Evolutionary conservation across 2,797 vertebrate species (phyloP).

Genomic region (Artibeus jamaicensis): DNA sequence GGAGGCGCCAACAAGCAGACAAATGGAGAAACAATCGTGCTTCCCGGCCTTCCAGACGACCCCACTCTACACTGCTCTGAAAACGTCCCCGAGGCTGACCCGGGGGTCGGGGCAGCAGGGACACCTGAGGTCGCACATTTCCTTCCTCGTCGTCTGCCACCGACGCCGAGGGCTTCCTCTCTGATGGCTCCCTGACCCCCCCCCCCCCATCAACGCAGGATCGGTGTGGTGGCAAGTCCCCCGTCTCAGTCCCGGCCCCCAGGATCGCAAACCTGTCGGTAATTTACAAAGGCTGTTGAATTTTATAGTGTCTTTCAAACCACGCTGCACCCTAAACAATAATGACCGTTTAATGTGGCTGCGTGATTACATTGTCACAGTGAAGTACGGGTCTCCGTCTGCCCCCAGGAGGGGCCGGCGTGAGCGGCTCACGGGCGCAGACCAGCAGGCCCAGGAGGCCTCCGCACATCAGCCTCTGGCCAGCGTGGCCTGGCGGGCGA

Average conservation of each 20-base stretch:
- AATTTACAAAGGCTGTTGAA: constrained; percentile 95
- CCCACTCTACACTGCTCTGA: neutral
- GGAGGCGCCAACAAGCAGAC: accelerated
- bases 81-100: neutral
- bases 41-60: neutral
- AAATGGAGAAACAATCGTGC: accelerated
- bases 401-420: constrained; percentile 92
- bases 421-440: constrained; percentile 92
- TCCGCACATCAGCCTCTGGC: constrained; percentile 99
- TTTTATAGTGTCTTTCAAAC: constrained; percentile 97
- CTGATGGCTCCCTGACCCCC: constrained; percentile 90
- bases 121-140: constrained; percentile 66
- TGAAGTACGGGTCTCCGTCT: constrained; percentile 96
- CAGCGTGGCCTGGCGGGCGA: constrained; percentile 89
- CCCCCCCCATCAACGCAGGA: constrained; percentile 84
- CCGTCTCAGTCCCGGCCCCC: constrained; percentile 91
- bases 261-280: constrained; percentile 93
- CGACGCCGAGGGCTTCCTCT: constrained; percentile 84
- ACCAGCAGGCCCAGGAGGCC: constrained; percentile 93
- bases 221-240: constrained; percentile 91
- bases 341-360: constrained; percentile 99
- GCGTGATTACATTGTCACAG: constrained; percentile 99
- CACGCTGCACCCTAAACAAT: constrained; percentile 98
- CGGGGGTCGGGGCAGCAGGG: neutral
- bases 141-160: constrained; percentile 85